phyloP scores from a whole-genome alignment of 2,888 invertebrate genomes.

The Tachina lurida region DNA sequence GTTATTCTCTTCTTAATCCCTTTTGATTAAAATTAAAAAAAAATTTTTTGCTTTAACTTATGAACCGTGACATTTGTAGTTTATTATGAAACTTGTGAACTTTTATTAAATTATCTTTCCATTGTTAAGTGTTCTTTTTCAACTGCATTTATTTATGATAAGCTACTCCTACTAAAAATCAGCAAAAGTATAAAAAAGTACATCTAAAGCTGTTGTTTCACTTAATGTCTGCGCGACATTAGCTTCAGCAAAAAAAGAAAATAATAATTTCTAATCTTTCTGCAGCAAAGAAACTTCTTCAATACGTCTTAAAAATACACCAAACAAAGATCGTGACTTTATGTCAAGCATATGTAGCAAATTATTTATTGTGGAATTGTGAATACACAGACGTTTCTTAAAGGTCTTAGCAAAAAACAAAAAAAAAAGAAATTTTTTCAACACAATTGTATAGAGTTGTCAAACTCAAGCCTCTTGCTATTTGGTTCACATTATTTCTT shows the following conservation, averaged over 20 bases:
- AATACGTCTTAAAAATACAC: not conserved
- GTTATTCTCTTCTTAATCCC: not conserved
- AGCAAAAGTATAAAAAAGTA: conserved; percentile 19
- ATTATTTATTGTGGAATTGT: conserved; percentile 64
- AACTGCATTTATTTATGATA: conserved; percentile 55
- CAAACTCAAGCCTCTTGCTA: conserved; percentile 47
- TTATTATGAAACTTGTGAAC: conserved; percentile 14
- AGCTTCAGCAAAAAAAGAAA: not conserved
- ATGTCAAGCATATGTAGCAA: conserved; percentile 64
- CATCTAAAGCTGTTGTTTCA: conserved; percentile 51
- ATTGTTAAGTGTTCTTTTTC: conserved; percentile 43
- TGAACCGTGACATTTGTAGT: conserved; percentile 40
- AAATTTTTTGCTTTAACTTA: not conserved
- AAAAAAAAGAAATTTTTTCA: conserved; percentile 37
- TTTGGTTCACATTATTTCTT: conserved; percentile 39
- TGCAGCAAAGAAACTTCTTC: not conserved
- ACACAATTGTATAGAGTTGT: conserved; percentile 51
- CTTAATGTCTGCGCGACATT: conserved; percentile 20
- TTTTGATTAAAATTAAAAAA: not conserved
- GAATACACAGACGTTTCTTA: not conserved
- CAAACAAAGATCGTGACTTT: conserved; percentile 65
- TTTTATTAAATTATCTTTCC: conserved; percentile 48
- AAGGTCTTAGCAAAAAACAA: conserved; percentile 3
- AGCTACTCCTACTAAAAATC: conserved; percentile 62
- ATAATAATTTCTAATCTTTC: conserved; percentile 33